Conservation (phyloP, 2,888 invertebrate species). For the Lochmaea crataegi region DNA sequence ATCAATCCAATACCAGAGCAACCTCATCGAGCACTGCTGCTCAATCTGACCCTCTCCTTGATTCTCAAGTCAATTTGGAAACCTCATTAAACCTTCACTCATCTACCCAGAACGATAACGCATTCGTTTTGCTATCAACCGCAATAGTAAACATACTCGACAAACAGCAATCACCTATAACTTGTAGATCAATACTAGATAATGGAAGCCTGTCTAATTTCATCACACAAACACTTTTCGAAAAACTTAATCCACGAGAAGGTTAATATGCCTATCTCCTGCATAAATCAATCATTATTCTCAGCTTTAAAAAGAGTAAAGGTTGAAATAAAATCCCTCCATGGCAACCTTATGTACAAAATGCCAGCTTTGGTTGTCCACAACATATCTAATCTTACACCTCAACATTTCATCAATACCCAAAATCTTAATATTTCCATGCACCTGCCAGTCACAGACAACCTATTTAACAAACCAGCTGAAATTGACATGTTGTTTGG, state of each 20-base stretch:
- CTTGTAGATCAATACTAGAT: background rate
- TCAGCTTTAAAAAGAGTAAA: background rate
- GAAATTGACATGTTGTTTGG: no score
- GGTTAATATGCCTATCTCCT: background rate
- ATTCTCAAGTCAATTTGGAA: background rate
- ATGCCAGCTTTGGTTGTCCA: background rate
- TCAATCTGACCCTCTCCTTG: background rate
- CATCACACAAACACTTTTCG: background rate
- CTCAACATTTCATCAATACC: background rate
- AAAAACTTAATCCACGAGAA: background rate
- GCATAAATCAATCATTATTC: background rate
- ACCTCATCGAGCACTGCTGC: background rate
- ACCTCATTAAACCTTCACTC: background rate
- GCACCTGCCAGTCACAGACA: no score
- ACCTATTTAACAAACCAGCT: no score
- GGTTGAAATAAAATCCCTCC: background rate
- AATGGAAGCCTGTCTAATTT: background rate
- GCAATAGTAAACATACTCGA: background rate
- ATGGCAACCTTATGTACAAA: background rate
- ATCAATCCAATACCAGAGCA: background rate
- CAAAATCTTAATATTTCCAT: background rate
- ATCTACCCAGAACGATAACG: background rate
- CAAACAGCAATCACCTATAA: background rate
- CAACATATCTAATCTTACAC: background rate
- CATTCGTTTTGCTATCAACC: background rate